A percentile compares a stretch with the other conserved stretches of the same genome.
phyloP scores from a whole-genome alignment of 1,140 invertebrate species.

The Zelostemma sp. region DNA sequence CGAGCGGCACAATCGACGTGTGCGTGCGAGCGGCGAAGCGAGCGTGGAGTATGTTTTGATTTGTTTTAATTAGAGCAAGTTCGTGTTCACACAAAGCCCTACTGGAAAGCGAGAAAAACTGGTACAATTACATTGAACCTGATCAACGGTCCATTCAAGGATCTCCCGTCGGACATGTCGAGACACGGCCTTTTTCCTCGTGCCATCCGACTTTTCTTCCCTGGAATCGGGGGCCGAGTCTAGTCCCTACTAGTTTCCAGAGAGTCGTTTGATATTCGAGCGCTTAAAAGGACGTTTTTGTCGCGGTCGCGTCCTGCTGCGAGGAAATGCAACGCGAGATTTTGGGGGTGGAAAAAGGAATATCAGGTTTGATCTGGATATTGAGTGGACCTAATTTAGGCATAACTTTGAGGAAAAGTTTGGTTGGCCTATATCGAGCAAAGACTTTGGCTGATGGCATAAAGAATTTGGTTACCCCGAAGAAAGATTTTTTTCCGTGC shows the following conservation, averaged over 20 bases:
- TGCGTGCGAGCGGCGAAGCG: constrained; percentile 18
- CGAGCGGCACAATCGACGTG: constrained; percentile 1
- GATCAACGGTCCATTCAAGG: constrained; percentile 31
- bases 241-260: constrained; percentile 15
- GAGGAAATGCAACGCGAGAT: too few relatives aligned
- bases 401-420: too few relatives aligned
- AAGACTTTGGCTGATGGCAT: too few relatives aligned
- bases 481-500: too few relatives aligned
- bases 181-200: constrained; percentile 19
- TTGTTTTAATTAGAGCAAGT: constrained; percentile 65
- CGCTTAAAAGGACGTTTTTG: too few relatives aligned
- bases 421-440: too few relatives aligned
- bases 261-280: too few relatives aligned
- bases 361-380: too few relatives aligned
- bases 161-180: constrained; percentile 8
- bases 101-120: constrained; percentile 49
- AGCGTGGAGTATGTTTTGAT: constrained; percentile 48
- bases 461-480: too few relatives aligned
- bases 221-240: constrained; percentile 8
- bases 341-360: too few relatives aligned
- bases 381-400: too few relatives aligned
- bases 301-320: too few relatives aligned
- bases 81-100: constrained; percentile 59
- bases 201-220: constrained; percentile 15
- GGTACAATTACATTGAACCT: constrained; percentile 53